Conservation (phyloP, 2,888 invertebrate genomes). For the Hydraecia micacea region DNA sequence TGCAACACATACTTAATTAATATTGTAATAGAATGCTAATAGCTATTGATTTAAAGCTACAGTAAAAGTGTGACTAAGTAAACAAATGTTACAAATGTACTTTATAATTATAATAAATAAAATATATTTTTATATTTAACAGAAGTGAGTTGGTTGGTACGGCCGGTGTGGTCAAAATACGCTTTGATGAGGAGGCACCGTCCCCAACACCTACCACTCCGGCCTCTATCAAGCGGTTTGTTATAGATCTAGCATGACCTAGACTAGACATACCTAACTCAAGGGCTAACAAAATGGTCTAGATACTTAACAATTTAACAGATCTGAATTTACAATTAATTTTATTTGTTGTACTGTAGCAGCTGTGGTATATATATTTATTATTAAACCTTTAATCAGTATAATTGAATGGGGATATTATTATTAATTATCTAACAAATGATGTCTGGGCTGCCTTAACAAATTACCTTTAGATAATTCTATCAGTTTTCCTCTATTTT, state of each 20-base stretch:
- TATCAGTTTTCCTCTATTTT: constrained; percentile 28
- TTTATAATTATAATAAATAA: constrained; percentile 41
- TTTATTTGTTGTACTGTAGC: constrained; percentile 42
- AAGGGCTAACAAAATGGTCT: constrained; percentile 77
- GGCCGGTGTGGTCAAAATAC: constrained; percentile 91
- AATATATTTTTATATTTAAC: constrained; percentile 82
- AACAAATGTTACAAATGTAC: constrained; percentile 19
- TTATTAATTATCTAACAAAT: constrained; percentile 62
- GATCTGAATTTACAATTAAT: constrained; percentile 49
- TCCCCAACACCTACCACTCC: constrained; percentile 89
- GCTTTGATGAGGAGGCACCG: constrained; percentile 88
- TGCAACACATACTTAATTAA: constrained; percentile 22
- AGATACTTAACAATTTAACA: constrained; percentile 57
- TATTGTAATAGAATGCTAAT: constrained; percentile 21
- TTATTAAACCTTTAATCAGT: constrained; percentile 40
- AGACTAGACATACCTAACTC: constrained; percentile 82
- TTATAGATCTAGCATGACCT: constrained; percentile 84
- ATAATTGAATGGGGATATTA: constrained; percentile 44
- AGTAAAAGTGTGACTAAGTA: constrained; percentile 10
- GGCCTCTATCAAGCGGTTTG: constrained; percentile 90
- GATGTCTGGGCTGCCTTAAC: constrained; percentile 39
- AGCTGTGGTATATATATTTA: constrained; percentile 48
- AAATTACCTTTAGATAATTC: constrained; percentile 23
- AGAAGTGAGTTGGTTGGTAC: constrained; percentile 91
- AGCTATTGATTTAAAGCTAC: constrained; percentile 10